Evolutionary conservation across 2,797 vertebrate species (phyloP).

Genomic region (Cirrhinus mrigala): DNA sequence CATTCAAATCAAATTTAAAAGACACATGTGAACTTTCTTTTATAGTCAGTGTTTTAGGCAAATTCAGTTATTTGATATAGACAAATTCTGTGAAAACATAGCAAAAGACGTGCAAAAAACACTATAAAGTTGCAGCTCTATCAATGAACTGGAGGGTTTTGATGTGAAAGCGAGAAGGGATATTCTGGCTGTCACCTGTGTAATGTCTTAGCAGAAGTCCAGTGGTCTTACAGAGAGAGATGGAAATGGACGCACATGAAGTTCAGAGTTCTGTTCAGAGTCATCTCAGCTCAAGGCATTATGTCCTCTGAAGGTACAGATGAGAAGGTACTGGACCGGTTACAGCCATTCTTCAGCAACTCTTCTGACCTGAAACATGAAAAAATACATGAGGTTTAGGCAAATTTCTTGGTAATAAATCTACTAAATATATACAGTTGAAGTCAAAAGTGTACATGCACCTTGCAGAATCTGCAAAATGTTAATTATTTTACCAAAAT

Average conservation of each 20-base stretch:
- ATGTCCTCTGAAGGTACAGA: conserved; percentile 20
- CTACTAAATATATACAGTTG: too few relatives aligned
- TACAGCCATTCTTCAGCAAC: not conserved
- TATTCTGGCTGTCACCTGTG: conserved; percentile 57
- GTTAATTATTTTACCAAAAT: too few relatives aligned
- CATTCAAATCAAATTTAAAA: not conserved
- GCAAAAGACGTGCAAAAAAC: not conserved
- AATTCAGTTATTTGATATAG: not conserved
- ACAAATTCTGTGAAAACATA: not conserved
- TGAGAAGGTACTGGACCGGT: conserved; percentile 26
- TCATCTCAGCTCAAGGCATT: conserved; percentile 34
- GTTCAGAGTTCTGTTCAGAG: conserved; percentile 44
- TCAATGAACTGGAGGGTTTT: conserved; percentile 38
- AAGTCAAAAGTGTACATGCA: too few relatives aligned
- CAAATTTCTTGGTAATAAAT: too few relatives aligned
- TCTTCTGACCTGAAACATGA: not conserved
- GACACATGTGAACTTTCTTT: not conserved
- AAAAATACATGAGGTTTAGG: not conserved
- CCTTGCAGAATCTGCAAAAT: too few relatives aligned
- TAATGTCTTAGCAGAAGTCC: conserved; percentile 38
- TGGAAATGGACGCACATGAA: conserved; percentile 17
- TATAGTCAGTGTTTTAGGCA: not conserved
- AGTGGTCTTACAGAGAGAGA: conserved; percentile 22
- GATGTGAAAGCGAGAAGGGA: conserved; percentile 53
- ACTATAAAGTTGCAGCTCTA: not conserved